Evolutionary conservation across 2,888 invertebrate species (phyloP).

Genomic region (Nemurella pictetii): DNA sequence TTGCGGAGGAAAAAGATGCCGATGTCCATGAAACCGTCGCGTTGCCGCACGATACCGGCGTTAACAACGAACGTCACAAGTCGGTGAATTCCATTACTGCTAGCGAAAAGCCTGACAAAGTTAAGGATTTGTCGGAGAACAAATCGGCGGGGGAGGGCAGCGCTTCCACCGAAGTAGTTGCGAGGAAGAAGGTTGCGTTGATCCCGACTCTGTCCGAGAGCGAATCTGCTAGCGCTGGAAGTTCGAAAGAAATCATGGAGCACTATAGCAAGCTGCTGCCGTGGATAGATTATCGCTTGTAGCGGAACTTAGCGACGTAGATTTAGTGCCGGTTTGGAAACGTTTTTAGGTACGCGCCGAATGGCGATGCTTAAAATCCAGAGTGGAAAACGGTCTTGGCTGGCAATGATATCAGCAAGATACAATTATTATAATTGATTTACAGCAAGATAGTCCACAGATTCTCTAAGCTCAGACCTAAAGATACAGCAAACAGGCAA

Average conservation of each 20-base stretch:
- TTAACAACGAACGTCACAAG: not conserved
- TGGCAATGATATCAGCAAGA: no score
- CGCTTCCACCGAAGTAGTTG: not conserved
- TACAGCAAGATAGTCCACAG: no score
- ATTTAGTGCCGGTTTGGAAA: no score
- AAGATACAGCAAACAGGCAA: no score
- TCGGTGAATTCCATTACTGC: not conserved
- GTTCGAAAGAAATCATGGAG: constrained; percentile 44
- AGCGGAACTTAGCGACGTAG: constrained; percentile 43
- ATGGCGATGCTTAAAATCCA: no score
- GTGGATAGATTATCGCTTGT: constrained; percentile 49
- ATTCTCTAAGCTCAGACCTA: no score
- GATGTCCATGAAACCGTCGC: no score
- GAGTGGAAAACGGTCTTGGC: no score
- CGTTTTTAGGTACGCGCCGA: no score
- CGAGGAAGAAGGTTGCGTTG: not conserved
- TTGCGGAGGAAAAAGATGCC: no score
- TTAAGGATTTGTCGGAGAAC: not conserved
- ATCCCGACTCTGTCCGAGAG: not conserved
- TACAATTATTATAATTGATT: no score
- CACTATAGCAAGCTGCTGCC: constrained; percentile 50
- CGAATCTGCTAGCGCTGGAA: not conserved
- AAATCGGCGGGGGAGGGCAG: not conserved
- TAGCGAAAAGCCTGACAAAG: not conserved
- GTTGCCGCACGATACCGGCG: not conserved